These are phyloP conservation scores for Tor tambroides DNA, from an alignment of 2,113 vertebrate genomes.

Conservation along the genomic window DNA sequence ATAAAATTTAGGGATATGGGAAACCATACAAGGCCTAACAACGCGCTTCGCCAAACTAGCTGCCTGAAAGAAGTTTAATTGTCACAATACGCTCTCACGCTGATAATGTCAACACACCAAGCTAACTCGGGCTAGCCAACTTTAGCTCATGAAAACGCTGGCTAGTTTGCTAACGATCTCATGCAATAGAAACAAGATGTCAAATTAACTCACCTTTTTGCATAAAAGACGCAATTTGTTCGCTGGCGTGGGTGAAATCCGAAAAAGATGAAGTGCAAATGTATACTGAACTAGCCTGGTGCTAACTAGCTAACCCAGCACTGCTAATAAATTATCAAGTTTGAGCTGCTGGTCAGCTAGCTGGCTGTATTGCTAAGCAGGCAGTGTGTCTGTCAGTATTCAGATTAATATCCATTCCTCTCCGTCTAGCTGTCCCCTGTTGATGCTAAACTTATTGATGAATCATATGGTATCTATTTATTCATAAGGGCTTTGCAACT, in stretches of 20 bases:
- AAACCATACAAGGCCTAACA: neutral
- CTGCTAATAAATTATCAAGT: conserved; percentile 47
- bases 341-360: conserved; percentile 52
- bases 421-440: neutral
- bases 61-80: conserved; percentile 53
- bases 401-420: conserved; percentile 35
- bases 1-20: neutral
- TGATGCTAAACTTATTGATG: conserved; percentile 12
- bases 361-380: conserved; percentile 50
- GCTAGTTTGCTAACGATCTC: conserved; percentile 11
- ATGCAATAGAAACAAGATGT: conserved; percentile 15
- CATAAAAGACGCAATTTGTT: neutral
- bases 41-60: neutral
- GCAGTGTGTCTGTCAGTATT: conserved; percentile 40
- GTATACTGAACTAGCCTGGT: conserved; percentile 3
- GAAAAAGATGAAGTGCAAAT: neutral
- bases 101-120: conserved; percentile 52
- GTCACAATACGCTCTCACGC: conserved; percentile 24
- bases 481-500: conserved; percentile 48
- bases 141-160: conserved; percentile 39
- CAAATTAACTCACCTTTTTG: conserved; percentile 39
- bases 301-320: conserved; percentile 58
- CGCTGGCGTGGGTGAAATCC: neutral
- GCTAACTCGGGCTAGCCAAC: conserved; percentile 41
- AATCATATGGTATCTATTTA: conserved; percentile 26